These are phyloP conservation scores for Cromileptes altivelis DNA, from an alignment of 2,113 vertebrate species.

Conservation along the genomic window DNA sequence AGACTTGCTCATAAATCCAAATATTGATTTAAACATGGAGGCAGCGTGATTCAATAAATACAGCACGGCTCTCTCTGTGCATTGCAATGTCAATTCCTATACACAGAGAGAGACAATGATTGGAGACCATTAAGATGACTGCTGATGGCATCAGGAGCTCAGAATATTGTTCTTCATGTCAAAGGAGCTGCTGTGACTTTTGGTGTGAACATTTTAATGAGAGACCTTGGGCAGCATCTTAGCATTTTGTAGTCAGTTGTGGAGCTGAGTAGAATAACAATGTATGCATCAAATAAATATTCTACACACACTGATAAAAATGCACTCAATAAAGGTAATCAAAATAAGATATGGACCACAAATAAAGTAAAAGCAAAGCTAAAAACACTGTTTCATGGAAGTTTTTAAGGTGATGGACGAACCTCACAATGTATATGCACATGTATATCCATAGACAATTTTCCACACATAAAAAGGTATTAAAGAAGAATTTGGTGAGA, in stretches of 20 bases:
- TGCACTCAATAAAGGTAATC: not conserved
- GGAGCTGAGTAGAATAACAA: not conserved
- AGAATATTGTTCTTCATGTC: conserved; percentile 12
- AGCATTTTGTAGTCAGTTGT: not conserved
- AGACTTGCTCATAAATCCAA: conserved; percentile 72
- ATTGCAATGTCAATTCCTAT: conserved; percentile 36
- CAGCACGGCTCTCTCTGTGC: conserved; percentile 36
- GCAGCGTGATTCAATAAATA: conserved; percentile 68
- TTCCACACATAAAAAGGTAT: not conserved
- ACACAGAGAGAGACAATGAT: conserved; percentile 41
- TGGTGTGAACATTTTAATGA: conserved; percentile 22
- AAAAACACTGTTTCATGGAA: not conserved
- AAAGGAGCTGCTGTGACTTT: conserved; percentile 7
- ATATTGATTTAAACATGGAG: conserved; percentile 75
- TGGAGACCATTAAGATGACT: conserved; percentile 41
- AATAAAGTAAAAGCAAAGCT: not conserved
- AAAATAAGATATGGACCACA: not conserved
- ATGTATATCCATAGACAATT: not conserved
- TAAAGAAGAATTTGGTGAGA: not conserved
- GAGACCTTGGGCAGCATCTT: conserved; percentile 17
- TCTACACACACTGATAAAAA: not conserved
- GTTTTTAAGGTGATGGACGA: not conserved
- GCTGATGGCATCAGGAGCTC: conserved; percentile 22
- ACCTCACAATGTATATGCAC: not conserved
- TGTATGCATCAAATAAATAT: not conserved